Conservation (phyloP, 2,797 vertebrate species). For the Hippocampus kuda region DNA sequence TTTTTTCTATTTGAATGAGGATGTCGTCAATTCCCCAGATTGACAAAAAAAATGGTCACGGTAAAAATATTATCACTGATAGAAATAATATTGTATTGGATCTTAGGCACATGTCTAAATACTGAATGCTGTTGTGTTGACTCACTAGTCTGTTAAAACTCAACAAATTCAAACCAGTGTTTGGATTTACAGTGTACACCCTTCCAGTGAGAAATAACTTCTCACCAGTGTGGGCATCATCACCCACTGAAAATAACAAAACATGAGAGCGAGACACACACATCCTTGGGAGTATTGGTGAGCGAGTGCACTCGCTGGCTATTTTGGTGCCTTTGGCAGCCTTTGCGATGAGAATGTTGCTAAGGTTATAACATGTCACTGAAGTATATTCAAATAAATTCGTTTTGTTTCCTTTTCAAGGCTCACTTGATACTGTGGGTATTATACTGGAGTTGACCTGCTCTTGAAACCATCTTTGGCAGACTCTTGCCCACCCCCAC, state of each 20-base stretch:
- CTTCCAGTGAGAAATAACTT: background rate
- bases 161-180: background rate
- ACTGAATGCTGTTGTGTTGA: background rate
- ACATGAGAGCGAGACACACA: background rate
- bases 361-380: constrained; percentile 2
- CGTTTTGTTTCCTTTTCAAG: constrained; percentile 14
- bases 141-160: background rate
- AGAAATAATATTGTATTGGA: background rate
- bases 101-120: background rate
- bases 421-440: constrained; percentile 30
- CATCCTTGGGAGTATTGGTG: background rate
- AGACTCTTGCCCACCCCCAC: constrained; percentile 30
- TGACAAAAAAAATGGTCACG: background rate
- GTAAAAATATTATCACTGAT: background rate
- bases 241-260: constrained; percentile 5
- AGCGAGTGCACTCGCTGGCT: background rate
- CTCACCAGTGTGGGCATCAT: constrained; percentile 2
- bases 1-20: background rate
- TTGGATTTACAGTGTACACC: background rate
- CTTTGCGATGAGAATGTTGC: background rate
- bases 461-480: constrained; percentile 38
- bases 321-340: background rate
- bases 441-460: constrained; percentile 29
- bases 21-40: background rate
- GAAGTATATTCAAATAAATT: constrained; percentile 3